phyloP scores from a whole-genome alignment of 1,140 invertebrate species.

The Sycophila sp. region DNA sequence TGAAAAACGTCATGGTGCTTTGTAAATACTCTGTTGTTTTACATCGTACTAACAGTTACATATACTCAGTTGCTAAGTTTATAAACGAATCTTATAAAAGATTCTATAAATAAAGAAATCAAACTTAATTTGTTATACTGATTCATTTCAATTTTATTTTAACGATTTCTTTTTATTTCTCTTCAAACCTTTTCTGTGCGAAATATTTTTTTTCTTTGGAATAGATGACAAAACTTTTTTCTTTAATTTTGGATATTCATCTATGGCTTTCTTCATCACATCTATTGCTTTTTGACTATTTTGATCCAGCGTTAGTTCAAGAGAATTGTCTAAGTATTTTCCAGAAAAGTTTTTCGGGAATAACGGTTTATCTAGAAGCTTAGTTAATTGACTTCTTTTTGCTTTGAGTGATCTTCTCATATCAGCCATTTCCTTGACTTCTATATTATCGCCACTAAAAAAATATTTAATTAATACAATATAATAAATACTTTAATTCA shows the following conservation, averaged over 20 bases:
- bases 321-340: conserved; percentile 71
- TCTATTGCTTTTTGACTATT: conserved; percentile 66
- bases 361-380: conserved; percentile 71
- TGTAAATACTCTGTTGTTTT: not conserved
- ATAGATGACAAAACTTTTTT: conserved; percentile 41
- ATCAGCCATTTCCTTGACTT: conserved; percentile 56
- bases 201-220: conserved; percentile 22
- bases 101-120: not conserved
- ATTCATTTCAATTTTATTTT: conserved; percentile 19
- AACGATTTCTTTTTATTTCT: conserved; percentile 27
- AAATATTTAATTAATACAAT: conserved; percentile 12
- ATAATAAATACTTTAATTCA: not conserved
- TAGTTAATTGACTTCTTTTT: conserved; percentile 70
- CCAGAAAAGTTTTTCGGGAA: conserved; percentile 77
- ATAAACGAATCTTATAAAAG: not conserved
- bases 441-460: conserved; percentile 53
- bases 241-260: conserved; percentile 49
- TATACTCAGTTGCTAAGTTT: conserved; percentile 6
- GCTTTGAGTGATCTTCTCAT: conserved; percentile 63
- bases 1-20: not conserved
- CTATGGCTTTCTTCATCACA: conserved; percentile 65
- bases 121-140: not conserved
- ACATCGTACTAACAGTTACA: conserved; percentile 8
- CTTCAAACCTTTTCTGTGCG: conserved; percentile 32
- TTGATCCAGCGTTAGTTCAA: conserved; percentile 41